phyloP scores from a whole-genome alignment of 2,113 vertebrate genomes.

The Forbesichthys agassizii region DNA sequence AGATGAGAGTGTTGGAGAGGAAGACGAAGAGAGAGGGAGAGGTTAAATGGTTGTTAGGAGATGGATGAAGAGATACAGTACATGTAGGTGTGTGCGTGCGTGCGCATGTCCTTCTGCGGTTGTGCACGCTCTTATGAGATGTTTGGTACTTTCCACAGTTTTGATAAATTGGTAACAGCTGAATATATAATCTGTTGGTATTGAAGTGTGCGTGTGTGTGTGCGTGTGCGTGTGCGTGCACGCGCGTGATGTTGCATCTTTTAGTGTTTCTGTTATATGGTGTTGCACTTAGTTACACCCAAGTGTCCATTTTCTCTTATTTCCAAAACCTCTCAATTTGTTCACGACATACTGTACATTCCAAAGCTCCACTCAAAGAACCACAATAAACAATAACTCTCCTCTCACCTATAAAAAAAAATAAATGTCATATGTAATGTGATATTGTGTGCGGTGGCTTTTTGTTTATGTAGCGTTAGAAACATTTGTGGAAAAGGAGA shows the following conservation, averaged over 20 bases:
- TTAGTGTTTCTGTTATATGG: slow-evolving; percentile 52
- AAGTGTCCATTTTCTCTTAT: slow-evolving; percentile 59
- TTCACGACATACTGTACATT: slow-evolving; percentile 43
- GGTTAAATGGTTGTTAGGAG: background rate
- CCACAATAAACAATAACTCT: slow-evolving; percentile 18
- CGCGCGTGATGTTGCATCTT: slow-evolving; percentile 15
- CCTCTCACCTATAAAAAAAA: background rate
- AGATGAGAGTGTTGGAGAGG: slow-evolving; percentile 2
- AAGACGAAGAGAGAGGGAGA: background rate
- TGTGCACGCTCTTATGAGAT: slow-evolving; percentile 38
- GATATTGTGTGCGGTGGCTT: too few species aligned
- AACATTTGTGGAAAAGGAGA: background rate
- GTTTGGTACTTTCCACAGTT: slow-evolving; percentile 79
- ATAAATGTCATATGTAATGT: too few species aligned
- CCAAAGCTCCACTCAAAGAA: slow-evolving; percentile 38
- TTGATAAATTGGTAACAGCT: slow-evolving; percentile 67
- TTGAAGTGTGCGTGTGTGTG: slow-evolving; percentile 61
- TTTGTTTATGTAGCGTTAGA: too few species aligned
- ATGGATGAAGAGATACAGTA: slow-evolving; percentile 3
- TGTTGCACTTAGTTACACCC: slow-evolving; percentile 45
- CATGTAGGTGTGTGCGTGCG: slow-evolving; percentile 22
- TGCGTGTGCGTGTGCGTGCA: background rate
- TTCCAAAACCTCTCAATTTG: slow-evolving; percentile 57
- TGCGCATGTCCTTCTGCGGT: slow-evolving; percentile 13
- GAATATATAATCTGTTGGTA: slow-evolving; percentile 43